Conservation (phyloP, 2,888 invertebrate genomes). For the Xanthia icteritia region DNA sequence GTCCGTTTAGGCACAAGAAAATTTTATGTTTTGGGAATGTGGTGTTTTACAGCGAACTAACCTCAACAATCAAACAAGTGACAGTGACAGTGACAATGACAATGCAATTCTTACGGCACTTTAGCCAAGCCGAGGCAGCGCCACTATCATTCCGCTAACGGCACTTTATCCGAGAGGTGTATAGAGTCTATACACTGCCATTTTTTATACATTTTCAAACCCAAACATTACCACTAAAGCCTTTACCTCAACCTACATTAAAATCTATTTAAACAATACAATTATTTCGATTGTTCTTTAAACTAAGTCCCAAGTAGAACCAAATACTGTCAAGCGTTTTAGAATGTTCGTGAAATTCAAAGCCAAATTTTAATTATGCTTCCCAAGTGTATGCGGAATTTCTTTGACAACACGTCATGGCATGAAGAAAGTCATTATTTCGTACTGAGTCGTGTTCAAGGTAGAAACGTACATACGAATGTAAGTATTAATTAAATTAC, state of each 20-base stretch:
- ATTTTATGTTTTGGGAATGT: no score
- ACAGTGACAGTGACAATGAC: no score
- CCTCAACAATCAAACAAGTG: no score
- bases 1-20: no score
- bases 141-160: no score
- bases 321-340: slow-evolving; percentile 40
- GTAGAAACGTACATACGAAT: slow-evolving; percentile 21
- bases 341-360: slow-evolving; percentile 51
- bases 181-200: no score
- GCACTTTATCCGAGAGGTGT: no score
- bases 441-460: slow-evolving; percentile 34
- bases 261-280: slow-evolving; percentile 26
- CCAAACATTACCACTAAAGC: not conserved
- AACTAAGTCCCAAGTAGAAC: slow-evolving; percentile 32
- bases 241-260: not conserved
- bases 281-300: slow-evolving; percentile 35
- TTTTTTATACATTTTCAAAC: not conserved
- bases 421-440: slow-evolving; percentile 59
- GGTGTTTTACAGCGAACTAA: no score
- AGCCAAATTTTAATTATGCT: slow-evolving; percentile 63
- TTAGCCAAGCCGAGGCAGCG: no score
- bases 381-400: slow-evolving; percentile 48
- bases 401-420: slow-evolving; percentile 59
- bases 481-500: slow-evolving; percentile 55
- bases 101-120: no score